Percentiles rank a stretch among this genome's conserved stretches.
Conservation (phyloP, 2,888 invertebrate genomes). For the Heliconius charithonia region DNA sequence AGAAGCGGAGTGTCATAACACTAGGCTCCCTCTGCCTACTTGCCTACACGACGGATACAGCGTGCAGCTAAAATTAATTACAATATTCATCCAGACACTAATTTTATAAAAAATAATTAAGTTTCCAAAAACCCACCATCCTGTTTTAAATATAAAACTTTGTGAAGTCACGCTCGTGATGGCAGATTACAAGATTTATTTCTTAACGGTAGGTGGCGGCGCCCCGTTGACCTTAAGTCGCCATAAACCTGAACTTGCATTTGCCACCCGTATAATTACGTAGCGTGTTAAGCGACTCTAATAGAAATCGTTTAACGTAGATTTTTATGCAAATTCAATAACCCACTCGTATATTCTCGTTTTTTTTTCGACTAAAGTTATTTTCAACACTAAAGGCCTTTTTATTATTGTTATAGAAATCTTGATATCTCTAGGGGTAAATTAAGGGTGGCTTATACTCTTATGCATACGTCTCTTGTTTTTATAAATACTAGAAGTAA, state of each 20-base stretch:
- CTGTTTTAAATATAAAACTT: neutral
- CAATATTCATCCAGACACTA: neutral
- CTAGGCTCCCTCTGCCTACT: too few relatives aligned
- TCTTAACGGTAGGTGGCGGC: slow-evolving; percentile 55
- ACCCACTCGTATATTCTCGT: slow-evolving; percentile 28
- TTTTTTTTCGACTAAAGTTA: slow-evolving; percentile 41
- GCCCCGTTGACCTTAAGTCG: slow-evolving; percentile 61
- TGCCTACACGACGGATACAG: too few relatives aligned
- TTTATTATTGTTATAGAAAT: neutral
- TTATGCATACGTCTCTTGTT: neutral
- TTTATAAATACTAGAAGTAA: neutral
- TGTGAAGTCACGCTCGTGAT: slow-evolving; percentile 45
- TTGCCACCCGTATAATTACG: slow-evolving; percentile 31
- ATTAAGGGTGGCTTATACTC: too few relatives aligned
- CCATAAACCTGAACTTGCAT: slow-evolving; percentile 51
- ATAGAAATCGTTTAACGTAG: slow-evolving; percentile 40
- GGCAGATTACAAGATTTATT: slow-evolving; percentile 71
- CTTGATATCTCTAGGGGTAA: neutral
- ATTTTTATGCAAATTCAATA: slow-evolving; percentile 52
- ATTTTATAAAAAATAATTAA: neutral
- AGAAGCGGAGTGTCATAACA: too few relatives aligned
- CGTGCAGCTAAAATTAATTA: too few relatives aligned
- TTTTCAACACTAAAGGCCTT: slow-evolving; percentile 23
- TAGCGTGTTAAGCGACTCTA: slow-evolving; percentile 41
- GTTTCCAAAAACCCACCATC: neutral